Evolutionary conservation across 2,113 vertebrate genomes (phyloP).

Genomic region (Pseudopipra pipra): DNA sequence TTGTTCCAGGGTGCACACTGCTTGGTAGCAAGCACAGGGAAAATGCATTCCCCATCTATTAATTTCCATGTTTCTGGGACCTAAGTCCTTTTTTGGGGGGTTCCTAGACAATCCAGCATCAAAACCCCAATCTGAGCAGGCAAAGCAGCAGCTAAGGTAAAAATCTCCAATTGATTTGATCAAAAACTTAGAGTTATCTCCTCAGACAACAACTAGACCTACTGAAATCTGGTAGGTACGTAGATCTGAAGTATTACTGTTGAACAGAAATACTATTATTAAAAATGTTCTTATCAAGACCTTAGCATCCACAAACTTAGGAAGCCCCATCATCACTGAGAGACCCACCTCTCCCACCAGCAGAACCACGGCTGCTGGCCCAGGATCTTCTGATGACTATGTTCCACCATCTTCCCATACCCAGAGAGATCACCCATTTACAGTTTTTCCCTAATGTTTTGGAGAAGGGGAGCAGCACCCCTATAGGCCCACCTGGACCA

Average conservation of each 20-base stretch:
- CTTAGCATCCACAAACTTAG: neutral
- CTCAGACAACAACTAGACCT: neutral
- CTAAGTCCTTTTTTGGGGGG: fast-evolving
- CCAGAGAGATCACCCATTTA: neutral
- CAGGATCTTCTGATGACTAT: neutral
- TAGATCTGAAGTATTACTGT: neutral
- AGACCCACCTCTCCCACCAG: neutral
- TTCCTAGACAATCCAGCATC: neutral
- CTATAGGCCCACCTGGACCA: neutral
- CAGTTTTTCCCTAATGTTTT: neutral
- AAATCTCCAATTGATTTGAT: neutral
- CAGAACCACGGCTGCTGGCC: neutral
- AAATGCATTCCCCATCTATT: neutral
- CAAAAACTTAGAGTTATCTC: neutral
- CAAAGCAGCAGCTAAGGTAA: neutral
- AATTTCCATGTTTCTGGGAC: neutral
- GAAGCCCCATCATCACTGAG: neutral
- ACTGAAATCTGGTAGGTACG: neutral
- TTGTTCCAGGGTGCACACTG: neutral
- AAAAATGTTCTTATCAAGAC: neutral
- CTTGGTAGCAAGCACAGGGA: neutral
- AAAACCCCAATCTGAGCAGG: neutral
- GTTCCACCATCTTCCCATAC: neutral
- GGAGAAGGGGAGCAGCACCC: neutral
- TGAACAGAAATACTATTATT: neutral